Evolutionary conservation across 2,888 invertebrate species (phyloP).

Genomic region (Ectemnius continuus): DNA sequence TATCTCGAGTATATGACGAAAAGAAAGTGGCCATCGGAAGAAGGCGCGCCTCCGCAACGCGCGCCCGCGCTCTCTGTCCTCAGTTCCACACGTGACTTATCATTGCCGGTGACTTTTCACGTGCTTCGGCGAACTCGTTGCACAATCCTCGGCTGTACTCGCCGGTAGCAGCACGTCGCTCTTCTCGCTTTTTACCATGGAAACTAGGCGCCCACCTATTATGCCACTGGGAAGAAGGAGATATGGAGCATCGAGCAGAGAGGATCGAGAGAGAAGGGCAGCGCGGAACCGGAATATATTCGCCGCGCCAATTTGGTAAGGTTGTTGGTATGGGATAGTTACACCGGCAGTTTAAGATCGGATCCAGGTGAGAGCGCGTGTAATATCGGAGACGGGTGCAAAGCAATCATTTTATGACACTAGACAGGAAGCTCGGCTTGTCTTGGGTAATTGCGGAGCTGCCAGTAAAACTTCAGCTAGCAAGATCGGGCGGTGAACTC

Average conservation of each 20-base stretch:
- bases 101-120: constrained; percentile 53
- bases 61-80: constrained; percentile 14
- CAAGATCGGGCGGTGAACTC: not conserved
- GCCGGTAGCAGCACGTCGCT: not conserved
- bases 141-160: constrained; percentile 32
- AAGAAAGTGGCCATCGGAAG: constrained; percentile 69
- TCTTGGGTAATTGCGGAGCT: not conserved
- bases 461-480: not conserved
- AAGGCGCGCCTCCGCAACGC: constrained; percentile 61
- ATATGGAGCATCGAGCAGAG: not conserved
- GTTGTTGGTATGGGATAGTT: not conserved
- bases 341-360: not conserved
- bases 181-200: constrained; percentile 1
- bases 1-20: constrained; percentile 69
- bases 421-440: not conserved
- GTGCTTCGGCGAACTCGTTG: constrained; percentile 55
- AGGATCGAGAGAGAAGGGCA: not conserved
- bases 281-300: constrained; percentile 10
- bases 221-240: not conserved
- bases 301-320: constrained; percentile 2
- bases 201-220: not conserved
- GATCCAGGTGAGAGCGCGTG: constrained; percentile 1
- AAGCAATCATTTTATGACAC: not conserved
- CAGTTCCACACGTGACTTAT: constrained; percentile 52
- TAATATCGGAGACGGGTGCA: not conserved